A percentile compares a stretch with the other conserved stretches of the same genome.
phyloP scores from a whole-genome alignment of 2,797 vertebrate species.

The Bryconaethiops microstoma region DNA sequence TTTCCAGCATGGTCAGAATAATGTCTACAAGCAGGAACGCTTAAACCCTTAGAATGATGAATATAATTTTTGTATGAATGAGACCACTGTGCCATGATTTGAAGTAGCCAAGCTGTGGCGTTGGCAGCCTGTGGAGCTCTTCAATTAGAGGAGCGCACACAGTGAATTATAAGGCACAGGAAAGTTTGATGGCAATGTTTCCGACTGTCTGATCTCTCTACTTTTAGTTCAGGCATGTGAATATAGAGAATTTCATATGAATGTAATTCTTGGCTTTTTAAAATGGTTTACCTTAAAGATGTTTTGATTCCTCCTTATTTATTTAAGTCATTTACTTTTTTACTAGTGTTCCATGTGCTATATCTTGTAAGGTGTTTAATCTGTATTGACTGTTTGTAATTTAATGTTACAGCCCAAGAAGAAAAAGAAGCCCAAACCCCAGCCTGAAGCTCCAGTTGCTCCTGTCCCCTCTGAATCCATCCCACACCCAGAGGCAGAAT shows the following conservation, averaged over 20 bases:
- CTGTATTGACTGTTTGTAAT: not conserved
- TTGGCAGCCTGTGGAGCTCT: not conserved
- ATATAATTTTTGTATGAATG: not conserved
- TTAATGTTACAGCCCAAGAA: constrained; percentile 80
- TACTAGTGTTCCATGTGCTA: too few species aligned
- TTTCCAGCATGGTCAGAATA: not conserved
- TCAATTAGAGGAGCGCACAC: not conserved
- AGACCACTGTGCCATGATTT: not conserved
- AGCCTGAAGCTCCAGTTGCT: constrained; percentile 65
- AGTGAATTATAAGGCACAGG: not conserved
- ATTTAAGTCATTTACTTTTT: not conserved
- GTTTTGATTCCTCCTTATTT: not conserved
- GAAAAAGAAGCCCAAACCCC: constrained; percentile 92
- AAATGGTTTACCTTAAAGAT: not conserved
- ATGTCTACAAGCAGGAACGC: not conserved
- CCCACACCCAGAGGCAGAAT: constrained; percentile 59
- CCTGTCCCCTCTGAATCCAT: constrained; percentile 69
- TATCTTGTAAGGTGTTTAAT: not conserved
- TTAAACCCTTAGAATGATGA: not conserved
- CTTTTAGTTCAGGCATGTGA: not conserved
- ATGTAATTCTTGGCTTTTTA: not conserved
- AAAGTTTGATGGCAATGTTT: not conserved
- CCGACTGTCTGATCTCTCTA: not conserved
- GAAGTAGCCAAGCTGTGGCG: not conserved
- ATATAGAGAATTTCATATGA: not conserved